A percentile compares a stretch with the other conserved stretches of the same genome.
These are phyloP conservation scores for Xiphorhynchus erythropygius DNA, from an alignment of 2,797 vertebrate species.

Conservation along the genomic window DNA sequence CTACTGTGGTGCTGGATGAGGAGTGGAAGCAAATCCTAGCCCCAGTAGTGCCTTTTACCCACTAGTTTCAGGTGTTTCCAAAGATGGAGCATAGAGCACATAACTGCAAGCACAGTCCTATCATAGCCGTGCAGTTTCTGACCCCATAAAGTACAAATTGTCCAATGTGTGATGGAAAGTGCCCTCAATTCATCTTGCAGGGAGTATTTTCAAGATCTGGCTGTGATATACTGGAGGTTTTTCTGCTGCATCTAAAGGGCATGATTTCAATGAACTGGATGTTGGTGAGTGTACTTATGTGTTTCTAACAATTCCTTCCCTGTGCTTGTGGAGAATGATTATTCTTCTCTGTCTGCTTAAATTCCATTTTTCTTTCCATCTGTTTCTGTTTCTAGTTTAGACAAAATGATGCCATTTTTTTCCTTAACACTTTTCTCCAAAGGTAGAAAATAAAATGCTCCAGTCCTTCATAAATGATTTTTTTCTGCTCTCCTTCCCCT, in stretches of 20 bases:
- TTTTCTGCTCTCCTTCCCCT: not conserved
- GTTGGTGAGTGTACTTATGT: not conserved
- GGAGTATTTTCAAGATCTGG: not conserved
- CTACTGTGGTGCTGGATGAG: not conserved
- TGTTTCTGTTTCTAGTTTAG: slow-evolving; percentile 23
- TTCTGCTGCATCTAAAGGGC: not conserved
- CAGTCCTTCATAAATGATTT: not conserved
- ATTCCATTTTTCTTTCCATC: not conserved
- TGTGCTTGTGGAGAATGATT: not conserved
- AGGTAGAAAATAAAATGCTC: not conserved
- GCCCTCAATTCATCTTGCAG: not conserved
- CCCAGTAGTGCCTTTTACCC: not conserved
- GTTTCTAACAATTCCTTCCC: not conserved
- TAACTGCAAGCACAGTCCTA: not conserved
- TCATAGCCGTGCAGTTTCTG: not conserved
- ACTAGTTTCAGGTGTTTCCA: not conserved
- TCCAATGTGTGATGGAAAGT: not conserved
- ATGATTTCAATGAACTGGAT: not conserved
- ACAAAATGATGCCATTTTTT: not conserved
- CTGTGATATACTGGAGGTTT: not conserved
- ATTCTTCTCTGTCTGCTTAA: not conserved
- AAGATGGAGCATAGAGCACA: not conserved
- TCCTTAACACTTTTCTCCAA: not conserved
- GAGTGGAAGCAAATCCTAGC: not conserved
- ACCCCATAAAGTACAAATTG: not conserved